Evolutionary conservation across 2,797 vertebrate genomes (phyloP), one percentile per base, ranked within the genome.

Genomic region (Mallotus villosus): DNA sequence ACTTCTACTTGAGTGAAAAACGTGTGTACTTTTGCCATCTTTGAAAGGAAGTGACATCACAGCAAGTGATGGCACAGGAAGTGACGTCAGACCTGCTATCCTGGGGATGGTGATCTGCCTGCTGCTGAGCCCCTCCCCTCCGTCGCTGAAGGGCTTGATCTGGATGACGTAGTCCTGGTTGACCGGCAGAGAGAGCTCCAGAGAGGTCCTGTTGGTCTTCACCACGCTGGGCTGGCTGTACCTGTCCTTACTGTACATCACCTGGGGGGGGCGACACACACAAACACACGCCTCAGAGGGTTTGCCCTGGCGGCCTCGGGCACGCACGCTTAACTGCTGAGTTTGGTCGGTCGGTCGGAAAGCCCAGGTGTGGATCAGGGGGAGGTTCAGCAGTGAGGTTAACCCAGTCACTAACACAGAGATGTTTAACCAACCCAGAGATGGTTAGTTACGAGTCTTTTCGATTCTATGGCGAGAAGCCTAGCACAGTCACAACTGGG

Each of bases 151-250:
- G 8, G 97, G 95, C 85, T 94, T 94, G 76, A 99, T 97, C 91
- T 98, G 95, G 71, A 98, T 93, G 74, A 97, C 93, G 53, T 97
- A 99, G 85, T 98, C 97, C 87, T 97, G 94, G 9, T 98, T 92
- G 25, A 95, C 89, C 0, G 97, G 97, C 84, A 99, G 85, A 0
- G 96, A 94, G 70, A 98, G 90, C 91, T 98, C 97, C 86, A 98
- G 92, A 0, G 95, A 97, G n/a, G 97, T 98, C 81, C 86, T 94
- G 22, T 98, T 98, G 1, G 97, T 99, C 87, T 99, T 95, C 59
- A 99, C 95, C 66, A 99, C 91, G 0, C 94, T 95, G 0, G 95
- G 93, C 29, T 86, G 94, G 82, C 95, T 92, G 83, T 97, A 95
- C 82, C 92, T 92, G 92, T 93, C 96, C 93, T 96, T 95, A 83